Evolutionary conservation across 1,140 invertebrate genomes (phyloP).

Genomic region (Metopolophium dirhodum): DNA sequence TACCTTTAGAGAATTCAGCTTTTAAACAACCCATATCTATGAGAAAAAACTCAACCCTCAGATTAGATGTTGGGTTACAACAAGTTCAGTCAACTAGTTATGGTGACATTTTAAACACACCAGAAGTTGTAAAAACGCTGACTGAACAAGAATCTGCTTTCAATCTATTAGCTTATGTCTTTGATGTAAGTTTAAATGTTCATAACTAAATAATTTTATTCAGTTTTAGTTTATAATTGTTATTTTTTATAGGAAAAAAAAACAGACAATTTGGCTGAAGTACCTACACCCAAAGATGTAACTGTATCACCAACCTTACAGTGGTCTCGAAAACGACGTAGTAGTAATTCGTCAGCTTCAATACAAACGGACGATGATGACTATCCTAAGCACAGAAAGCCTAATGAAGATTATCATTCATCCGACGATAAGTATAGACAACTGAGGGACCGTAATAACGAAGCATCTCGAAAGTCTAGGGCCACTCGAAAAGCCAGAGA

Average conservation of each 20-base stretch:
- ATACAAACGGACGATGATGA: conserved; percentile 52
- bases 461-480: conserved; percentile 75
- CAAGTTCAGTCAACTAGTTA: conserved; percentile 48
- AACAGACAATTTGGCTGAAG: conserved; percentile 26
- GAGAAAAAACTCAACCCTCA: conserved; percentile 37
- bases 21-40: conserved; percentile 47
- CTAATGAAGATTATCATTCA: conserved; percentile 44
- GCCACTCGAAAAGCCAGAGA: conserved; percentile 76
- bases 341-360: conserved; percentile 53
- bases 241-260: conserved; percentile 40
- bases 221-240: neutral
- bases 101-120: conserved; percentile 46
- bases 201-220: neutral
- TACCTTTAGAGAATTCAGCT: conserved; percentile 11
- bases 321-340: conserved; percentile 44
- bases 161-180: conserved; percentile 58
- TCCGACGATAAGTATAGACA: conserved; percentile 68
- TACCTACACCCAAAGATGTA: conserved; percentile 36
- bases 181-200: conserved; percentile 55
- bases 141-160: conserved; percentile 58
- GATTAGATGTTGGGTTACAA: conserved; percentile 48
- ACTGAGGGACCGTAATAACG: conserved; percentile 77
- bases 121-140: conserved; percentile 56
- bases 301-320: neutral
- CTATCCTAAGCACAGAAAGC: conserved; percentile 43